Conservation (phyloP, 1,140 invertebrate species). For the Pseudomyrmex dendroicus region DNA sequence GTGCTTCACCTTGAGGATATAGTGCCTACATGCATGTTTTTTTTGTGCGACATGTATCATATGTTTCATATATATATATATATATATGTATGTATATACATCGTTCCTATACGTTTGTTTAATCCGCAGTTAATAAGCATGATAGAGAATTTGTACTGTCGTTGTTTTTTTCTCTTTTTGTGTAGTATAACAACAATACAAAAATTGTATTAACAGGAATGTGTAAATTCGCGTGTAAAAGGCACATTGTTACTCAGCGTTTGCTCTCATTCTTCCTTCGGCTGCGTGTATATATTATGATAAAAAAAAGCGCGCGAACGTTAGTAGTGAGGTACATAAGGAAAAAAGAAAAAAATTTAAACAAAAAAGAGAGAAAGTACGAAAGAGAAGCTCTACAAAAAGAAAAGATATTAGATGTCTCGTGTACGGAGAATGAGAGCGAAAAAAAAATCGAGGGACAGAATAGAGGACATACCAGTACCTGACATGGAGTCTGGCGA, state of each 20-base stretch:
- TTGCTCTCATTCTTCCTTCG: slow-evolving; percentile 61
- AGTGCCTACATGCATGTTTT: slow-evolving; percentile 46
- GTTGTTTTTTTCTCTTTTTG: neutral
- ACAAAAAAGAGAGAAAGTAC: neutral
- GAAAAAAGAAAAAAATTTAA: too few relatives aligned
- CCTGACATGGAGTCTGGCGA: slow-evolving; percentile 90
- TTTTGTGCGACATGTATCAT: slow-evolving; percentile 5
- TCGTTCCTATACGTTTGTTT: slow-evolving; percentile 9
- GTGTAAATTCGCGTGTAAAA: slow-evolving; percentile 29
- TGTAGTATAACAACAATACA: neutral
- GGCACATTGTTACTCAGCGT: slow-evolving; percentile 44
- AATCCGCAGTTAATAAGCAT: slow-evolving; percentile 39
- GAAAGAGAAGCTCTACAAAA: slow-evolving; percentile 23
- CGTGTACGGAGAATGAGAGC: slow-evolving; percentile 67
- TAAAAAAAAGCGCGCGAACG: slow-evolving; percentile 4
- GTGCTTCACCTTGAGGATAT: neutral
- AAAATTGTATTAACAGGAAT: slow-evolving; percentile 21
- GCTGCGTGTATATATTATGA: slow-evolving; percentile 20
- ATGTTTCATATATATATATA: neutral
- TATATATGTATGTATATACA: too few relatives aligned
- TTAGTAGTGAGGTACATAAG: neutral
- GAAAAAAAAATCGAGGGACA: slow-evolving; percentile 67
- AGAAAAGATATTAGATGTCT: slow-evolving; percentile 12
- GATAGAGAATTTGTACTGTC: slow-evolving; percentile 20
- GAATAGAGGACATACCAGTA: slow-evolving; percentile 86